Percentiles rank a stretch among this genome's conserved stretches.
Evolutionary conservation across 2,113 vertebrate species (phyloP).

Genomic region (Willisornis vidua): DNA sequence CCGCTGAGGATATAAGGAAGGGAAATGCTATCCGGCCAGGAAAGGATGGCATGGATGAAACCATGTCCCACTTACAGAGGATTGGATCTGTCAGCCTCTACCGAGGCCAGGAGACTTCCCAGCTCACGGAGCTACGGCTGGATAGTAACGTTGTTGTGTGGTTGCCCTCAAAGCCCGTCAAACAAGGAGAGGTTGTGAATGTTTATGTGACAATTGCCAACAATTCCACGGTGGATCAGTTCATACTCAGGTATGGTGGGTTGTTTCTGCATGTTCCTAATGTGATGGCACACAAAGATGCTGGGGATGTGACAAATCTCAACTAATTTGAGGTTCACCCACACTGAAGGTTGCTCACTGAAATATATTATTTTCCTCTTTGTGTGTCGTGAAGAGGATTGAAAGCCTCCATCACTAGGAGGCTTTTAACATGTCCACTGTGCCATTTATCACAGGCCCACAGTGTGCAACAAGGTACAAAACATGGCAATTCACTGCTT

Average conservation of each 20-base stretch:
- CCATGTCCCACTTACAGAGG: constrained; percentile 78
- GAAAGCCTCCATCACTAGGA: background rate
- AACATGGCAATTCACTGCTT: background rate
- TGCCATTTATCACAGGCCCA: background rate
- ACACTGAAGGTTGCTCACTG: background rate
- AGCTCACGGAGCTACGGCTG: constrained; percentile 82
- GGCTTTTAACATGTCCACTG: background rate
- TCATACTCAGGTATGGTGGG: constrained; percentile 86
- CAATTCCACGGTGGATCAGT: constrained; percentile 87
- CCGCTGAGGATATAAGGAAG: constrained; percentile 79
- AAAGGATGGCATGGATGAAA: constrained; percentile 79
- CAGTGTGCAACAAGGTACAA: background rate
- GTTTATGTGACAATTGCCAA: constrained; percentile 81
- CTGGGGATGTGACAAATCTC: background rate
- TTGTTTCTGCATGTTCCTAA: background rate
- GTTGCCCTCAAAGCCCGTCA: constrained; percentile 85
- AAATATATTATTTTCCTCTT: background rate
- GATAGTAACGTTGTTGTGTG: constrained; percentile 85
- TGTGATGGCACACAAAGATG: fast-evolving
- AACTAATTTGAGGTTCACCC: background rate
- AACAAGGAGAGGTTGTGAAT: constrained; percentile 86
- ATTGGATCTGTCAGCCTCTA: constrained; percentile 85
- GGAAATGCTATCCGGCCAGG: constrained; percentile 83
- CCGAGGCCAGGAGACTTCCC: constrained; percentile 75
- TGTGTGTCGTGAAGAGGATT: background rate